phyloP scores from a whole-genome alignment of 92 coral and sea anemone species.

The Epizoanthus rinbou region DNA sequence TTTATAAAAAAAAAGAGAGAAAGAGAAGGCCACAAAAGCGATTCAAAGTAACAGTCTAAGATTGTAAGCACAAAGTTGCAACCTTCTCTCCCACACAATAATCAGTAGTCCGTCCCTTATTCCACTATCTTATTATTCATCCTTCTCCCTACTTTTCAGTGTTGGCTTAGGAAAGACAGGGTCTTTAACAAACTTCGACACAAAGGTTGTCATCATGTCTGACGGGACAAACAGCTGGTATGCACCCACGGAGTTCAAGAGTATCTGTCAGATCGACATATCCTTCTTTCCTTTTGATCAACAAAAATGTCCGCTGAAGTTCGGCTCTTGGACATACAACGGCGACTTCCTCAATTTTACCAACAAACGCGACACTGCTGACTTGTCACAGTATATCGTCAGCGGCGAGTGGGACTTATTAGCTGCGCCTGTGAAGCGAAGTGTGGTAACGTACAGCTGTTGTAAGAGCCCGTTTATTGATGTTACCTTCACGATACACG shows the following conservation, averaged over 20 bases:
- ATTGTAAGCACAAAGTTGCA: neutral
- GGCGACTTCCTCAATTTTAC: constrained; percentile 80
- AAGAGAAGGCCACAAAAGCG: too few relatives aligned
- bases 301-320: constrained; percentile 84
- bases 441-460: constrained; percentile 72
- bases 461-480: constrained; percentile 88
- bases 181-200: constrained; percentile 90
- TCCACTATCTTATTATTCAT: too few relatives aligned
- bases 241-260: constrained; percentile 97
- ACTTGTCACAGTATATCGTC: constrained; percentile 71
- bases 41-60: too few relatives aligned
- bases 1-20: too few relatives aligned
- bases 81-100: neutral
- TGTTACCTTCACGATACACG: constrained; percentile 84
- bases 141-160: constrained; percentile 40
- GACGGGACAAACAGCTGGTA: constrained; percentile 85
- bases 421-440: constrained; percentile 64
- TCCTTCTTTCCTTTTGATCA: constrained; percentile 90
- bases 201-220: constrained; percentile 71
- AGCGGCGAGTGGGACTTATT: constrained; percentile 97
- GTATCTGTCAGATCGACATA: constrained; percentile 96
- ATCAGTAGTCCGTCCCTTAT: neutral
- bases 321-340: constrained; percentile 98
- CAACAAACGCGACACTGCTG: constrained; percentile 71
- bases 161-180: constrained; percentile 95